These are phyloP conservation scores for Anastatus disparis DNA, from an alignment of 1,140 invertebrate genomes.

Conservation along the genomic window DNA sequence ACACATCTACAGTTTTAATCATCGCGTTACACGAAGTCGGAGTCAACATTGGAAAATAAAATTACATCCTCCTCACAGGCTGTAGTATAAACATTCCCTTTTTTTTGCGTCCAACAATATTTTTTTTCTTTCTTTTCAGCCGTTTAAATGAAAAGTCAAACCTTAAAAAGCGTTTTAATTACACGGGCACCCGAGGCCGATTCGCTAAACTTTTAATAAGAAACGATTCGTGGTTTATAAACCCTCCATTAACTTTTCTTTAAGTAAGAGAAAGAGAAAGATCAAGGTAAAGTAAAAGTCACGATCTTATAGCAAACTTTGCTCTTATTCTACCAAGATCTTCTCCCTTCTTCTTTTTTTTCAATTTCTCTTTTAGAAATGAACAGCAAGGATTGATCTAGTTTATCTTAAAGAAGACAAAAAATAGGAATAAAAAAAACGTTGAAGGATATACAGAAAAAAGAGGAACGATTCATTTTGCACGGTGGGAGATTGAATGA, in stretches of 20 bases:
- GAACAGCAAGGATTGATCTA: too few relatives aligned
- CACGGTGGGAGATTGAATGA: conserved; percentile 10
- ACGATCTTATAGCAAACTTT: conserved; percentile 33
- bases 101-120: not conserved
- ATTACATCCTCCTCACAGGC: too few relatives aligned
- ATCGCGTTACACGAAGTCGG: too few relatives aligned
- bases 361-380: not conserved
- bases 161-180: conserved; percentile 37
- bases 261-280: not conserved
- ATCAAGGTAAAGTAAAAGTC: conserved; percentile 31
- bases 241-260: conserved; percentile 34
- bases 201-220: conserved; percentile 37
- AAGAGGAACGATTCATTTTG: not conserved
- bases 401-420: not conserved
- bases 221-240: conserved; percentile 35
- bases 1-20: too few relatives aligned
- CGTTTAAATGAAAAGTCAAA: conserved; percentile 25
- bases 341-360: conserved; percentile 22
- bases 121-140: not conserved
- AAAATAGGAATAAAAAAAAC: not conserved
- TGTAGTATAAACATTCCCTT: too few relatives aligned
- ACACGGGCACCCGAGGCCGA: not conserved
- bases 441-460: too few relatives aligned
- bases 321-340: too few relatives aligned
- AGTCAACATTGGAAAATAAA: too few relatives aligned